A percentile compares a stretch with the other conserved stretches of the same genome.
Conservation (phyloP, 2,888 invertebrate species). For the Ophion ellenae region DNA sequence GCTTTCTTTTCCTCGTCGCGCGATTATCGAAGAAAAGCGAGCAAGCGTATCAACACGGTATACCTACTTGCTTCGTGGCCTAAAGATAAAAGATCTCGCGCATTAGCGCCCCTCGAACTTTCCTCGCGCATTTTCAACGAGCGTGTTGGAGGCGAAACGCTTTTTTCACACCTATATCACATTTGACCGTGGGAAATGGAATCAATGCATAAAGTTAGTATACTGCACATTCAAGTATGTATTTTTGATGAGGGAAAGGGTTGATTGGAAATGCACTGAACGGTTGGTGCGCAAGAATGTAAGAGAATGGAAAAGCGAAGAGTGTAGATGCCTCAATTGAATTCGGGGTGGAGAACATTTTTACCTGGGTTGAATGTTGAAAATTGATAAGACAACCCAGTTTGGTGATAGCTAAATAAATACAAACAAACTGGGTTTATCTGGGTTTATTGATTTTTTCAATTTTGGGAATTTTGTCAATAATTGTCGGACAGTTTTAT, state of each 20-base stretch:
- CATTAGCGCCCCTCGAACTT: slow-evolving; percentile 26
- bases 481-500: slow-evolving; percentile 79
- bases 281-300: neutral
- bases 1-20: slow-evolving; percentile 20
- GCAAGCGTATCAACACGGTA: slow-evolving; percentile 14
- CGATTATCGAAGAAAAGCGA: slow-evolving; percentile 41
- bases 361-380: too few species aligned
- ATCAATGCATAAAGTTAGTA: neutral
- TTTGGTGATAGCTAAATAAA: neutral
- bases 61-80: slow-evolving; percentile 14
- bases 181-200: neutral
- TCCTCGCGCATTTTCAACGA: neutral
- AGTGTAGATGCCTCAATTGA: too few species aligned
- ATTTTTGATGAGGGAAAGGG: neutral
- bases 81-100: slow-evolving; percentile 33
- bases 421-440: neutral
- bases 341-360: too few species aligned
- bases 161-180: neutral
- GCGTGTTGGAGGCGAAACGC: neutral
- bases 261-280: neutral
- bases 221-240: neutral
- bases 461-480: slow-evolving; percentile 31
- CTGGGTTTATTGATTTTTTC: neutral
- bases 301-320: neutral
- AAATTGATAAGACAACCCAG: neutral